Percentiles rank a stretch among this genome's conserved stretches.
phyloP scores from a whole-genome alignment of 2,797 vertebrate species.

The Pseudochirops corinnae region DNA sequence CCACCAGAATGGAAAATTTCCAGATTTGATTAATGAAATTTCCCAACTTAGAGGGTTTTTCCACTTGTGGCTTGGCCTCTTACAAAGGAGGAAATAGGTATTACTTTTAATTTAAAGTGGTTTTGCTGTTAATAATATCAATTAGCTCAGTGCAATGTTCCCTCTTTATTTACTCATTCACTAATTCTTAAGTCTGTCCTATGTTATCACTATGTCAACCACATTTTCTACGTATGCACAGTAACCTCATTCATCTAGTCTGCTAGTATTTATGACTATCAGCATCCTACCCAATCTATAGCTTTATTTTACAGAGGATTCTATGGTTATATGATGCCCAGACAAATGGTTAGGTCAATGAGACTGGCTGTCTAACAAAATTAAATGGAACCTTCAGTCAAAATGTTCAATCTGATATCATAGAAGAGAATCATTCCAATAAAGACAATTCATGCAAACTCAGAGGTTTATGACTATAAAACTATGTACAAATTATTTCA shows the following conservation, averaged over 20 bases:
- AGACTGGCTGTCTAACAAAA: slow-evolving; percentile 24
- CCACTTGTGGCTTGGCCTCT: slow-evolving; percentile 71
- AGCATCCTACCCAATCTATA: not conserved
- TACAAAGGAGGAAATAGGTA: slow-evolving; percentile 81
- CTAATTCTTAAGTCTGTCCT: slow-evolving; percentile 43
- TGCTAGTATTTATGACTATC: not conserved
- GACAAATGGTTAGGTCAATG: slow-evolving; percentile 7
- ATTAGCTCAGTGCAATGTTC: slow-evolving; percentile 66
- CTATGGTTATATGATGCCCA: not conserved
- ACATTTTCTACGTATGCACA: slow-evolving; percentile 61
- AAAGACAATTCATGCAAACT: not conserved
- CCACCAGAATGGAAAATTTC: slow-evolving; percentile 71
- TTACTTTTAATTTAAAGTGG: slow-evolving; percentile 74
- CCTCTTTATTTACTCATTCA: slow-evolving; percentile 54
- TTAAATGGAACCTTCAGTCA: slow-evolving; percentile 3
- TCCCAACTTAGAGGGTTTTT: slow-evolving; percentile 75
- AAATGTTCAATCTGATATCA: not conserved
- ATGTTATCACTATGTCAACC: not conserved
- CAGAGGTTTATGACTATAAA: not conserved
- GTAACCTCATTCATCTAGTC: not conserved
- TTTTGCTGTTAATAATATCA: slow-evolving; percentile 74
- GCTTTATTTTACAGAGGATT: slow-evolving; percentile 4
- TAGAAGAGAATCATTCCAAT: not conserved
- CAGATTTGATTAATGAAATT: slow-evolving; percentile 82
- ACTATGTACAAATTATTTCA: not conserved